Percentiles rank a stretch among this genome's conserved stretches.
Conservation (phyloP, 2,113 vertebrate species). For the Puma concolor region DNA sequence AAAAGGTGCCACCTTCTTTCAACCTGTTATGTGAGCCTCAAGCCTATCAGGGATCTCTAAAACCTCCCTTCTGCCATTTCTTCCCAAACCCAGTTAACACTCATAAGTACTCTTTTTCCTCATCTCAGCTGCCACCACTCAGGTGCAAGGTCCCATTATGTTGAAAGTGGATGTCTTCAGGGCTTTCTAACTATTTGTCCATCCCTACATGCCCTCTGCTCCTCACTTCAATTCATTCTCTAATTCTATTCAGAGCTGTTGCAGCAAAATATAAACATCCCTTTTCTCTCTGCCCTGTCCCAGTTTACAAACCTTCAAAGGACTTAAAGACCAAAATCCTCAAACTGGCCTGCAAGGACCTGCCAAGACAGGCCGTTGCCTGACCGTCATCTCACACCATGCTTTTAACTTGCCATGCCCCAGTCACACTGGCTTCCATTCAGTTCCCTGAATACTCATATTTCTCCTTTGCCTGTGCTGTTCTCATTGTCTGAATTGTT, state of each 20-base stretch:
- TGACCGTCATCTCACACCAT: neutral
- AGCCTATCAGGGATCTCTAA: neutral
- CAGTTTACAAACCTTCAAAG: neutral
- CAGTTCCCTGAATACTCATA: neutral
- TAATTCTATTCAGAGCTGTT: neutral
- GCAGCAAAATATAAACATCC: neutral
- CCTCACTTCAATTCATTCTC: neutral
- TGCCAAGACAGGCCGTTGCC: fast-evolving
- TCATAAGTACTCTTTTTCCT: too few relatives aligned
- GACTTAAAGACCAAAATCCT: neutral
- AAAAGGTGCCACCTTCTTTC: neutral
- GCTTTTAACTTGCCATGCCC: neutral
- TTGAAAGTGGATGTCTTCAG: too few relatives aligned
- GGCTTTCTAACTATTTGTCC: neutral
- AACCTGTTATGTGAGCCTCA: neutral
- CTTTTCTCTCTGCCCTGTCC: neutral
- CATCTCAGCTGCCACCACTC: neutral
- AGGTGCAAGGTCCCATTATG: neutral
- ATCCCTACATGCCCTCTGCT: neutral
- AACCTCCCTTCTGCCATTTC: neutral
- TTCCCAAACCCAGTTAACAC: neutral
- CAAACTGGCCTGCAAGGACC: neutral
- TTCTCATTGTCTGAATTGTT: neutral
- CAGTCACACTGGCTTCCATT: neutral
- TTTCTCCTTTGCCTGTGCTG: neutral